Evolutionary conservation across 2,888 invertebrate species (phyloP).

Genomic region (Helicoverpa assulta): DNA sequence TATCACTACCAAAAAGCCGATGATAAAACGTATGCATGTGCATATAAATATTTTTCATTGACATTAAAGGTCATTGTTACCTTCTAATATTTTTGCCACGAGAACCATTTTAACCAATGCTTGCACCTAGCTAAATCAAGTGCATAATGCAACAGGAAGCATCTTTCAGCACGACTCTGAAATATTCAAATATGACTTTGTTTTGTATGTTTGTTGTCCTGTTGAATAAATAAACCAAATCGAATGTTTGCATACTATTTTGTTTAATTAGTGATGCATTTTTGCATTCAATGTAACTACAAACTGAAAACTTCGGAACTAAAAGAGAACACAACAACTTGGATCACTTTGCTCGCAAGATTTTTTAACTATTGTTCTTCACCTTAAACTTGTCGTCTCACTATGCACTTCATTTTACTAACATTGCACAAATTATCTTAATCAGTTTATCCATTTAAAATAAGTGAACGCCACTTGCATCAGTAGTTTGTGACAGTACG

Average conservation of each 20-base stretch:
- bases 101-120: not conserved
- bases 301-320: constrained; percentile 6
- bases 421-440: not conserved
- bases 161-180: constrained; percentile 26
- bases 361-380: no score
- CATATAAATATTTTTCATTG: constrained; percentile 21
- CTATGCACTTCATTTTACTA: not conserved
- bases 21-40: constrained; percentile 53
- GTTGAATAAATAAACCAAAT: constrained; percentile 22
- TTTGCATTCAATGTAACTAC: constrained; percentile 36
- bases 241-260: constrained; percentile 36
- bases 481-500: constrained; percentile 4
- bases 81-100: constrained; percentile 2
- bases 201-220: constrained; percentile 22
- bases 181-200: constrained; percentile 12
- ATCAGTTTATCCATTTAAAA: not conserved
- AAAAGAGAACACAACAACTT: not conserved
- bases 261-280: constrained; percentile 43
- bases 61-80: not conserved
- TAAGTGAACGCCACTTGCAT: not conserved
- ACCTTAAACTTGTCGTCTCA: no score
- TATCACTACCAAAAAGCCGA: constrained; percentile 36
- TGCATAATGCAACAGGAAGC: constrained; percentile 45
- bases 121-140: constrained; percentile 8
- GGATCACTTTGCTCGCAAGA: no score